Conservation (phyloP, 2,888 invertebrate species). For the Calephelis perditalis region DNA sequence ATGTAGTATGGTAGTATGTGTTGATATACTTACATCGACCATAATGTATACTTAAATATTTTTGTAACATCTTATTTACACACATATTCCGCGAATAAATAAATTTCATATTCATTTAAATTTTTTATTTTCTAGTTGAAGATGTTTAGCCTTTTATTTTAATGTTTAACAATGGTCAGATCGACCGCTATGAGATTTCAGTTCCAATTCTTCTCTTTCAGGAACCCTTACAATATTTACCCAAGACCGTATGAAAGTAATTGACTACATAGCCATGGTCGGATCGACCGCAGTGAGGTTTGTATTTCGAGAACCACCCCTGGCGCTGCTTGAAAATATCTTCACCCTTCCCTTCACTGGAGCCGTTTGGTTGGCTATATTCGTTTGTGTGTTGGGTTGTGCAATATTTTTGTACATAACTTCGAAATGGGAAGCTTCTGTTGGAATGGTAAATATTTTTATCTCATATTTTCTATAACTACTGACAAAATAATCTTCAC, state of each 20-base stretch:
- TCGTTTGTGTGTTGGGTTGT: constrained; percentile 66
- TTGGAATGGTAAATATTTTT: constrained; percentile 48
- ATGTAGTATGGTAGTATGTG: no score
- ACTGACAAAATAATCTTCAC: no score
- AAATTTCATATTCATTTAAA: no score
- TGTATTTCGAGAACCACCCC: constrained; percentile 81
- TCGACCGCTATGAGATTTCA: neutral
- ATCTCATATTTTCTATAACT: neutral
- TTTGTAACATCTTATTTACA: no score
- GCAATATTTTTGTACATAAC: constrained; percentile 64
- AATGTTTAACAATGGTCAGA: neutral
- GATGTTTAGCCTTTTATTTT: no score
- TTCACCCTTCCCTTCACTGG: constrained; percentile 81
- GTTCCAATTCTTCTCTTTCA: constrained; percentile 26
- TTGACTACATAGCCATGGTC: constrained; percentile 78
- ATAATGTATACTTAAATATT: no score
- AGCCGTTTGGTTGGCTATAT: constrained; percentile 80
- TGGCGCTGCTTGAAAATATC: constrained; percentile 81
- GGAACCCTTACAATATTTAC: constrained; percentile 65
- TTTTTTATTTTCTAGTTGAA: no score
- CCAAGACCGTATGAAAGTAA: constrained; percentile 53
- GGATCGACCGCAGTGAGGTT: constrained; percentile 75
- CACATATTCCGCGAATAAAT: no score
- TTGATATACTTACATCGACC: no score
- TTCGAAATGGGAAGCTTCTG: constrained; percentile 65